Percentiles rank a stretch among this genome's conserved stretches.
Evolutionary conservation across 2,888 invertebrate genomes (phyloP).

Genomic region (Drosophila trichaetosa): DNA sequence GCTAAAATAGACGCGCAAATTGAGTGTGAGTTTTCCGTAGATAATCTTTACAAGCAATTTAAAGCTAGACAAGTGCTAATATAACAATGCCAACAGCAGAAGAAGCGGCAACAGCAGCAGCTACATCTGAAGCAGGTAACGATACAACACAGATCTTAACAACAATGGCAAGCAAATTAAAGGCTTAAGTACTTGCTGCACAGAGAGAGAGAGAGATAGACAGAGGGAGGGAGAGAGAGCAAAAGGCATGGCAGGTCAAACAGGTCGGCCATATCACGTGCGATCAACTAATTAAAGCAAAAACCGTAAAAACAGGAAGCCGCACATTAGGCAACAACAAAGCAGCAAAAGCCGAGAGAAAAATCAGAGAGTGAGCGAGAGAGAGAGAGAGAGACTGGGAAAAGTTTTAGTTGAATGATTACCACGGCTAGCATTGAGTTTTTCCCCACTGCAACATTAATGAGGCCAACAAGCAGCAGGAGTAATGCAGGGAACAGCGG

Average conservation of each 20-base stretch:
- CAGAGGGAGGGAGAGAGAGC: neutral
- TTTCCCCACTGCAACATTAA: constrained; percentile 58
- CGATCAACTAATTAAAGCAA: constrained; percentile 78
- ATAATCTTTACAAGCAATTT: constrained; percentile 79
- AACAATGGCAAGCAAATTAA: constrained; percentile 58
- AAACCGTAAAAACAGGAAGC: constrained; percentile 76
- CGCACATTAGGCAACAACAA: constrained; percentile 71
- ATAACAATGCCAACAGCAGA: constrained; percentile 61
- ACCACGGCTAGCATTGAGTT: constrained; percentile 31
- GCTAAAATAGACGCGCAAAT: constrained; percentile 78
- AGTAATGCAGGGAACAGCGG: neutral
- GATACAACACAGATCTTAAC: constrained; percentile 34
- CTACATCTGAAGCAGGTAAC: constrained; percentile 25
- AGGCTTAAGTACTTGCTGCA: constrained; percentile 54
- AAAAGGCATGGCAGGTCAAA: constrained; percentile 31
- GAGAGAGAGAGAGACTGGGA: constrained; percentile 1
- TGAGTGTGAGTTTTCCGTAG: constrained; percentile 78
- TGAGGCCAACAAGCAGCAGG: constrained; percentile 45
- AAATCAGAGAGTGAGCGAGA: neutral
- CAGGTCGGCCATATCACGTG: constrained; percentile 70
- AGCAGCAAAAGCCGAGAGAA: constrained; percentile 5
- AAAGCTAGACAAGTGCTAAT: constrained; percentile 77
- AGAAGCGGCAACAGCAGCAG: constrained; percentile 19
- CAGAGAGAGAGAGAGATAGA: neutral
- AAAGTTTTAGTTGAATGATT: constrained; percentile 70